Conservation (phyloP, 2,888 invertebrate species). For the Heliothis peltigera region DNA sequence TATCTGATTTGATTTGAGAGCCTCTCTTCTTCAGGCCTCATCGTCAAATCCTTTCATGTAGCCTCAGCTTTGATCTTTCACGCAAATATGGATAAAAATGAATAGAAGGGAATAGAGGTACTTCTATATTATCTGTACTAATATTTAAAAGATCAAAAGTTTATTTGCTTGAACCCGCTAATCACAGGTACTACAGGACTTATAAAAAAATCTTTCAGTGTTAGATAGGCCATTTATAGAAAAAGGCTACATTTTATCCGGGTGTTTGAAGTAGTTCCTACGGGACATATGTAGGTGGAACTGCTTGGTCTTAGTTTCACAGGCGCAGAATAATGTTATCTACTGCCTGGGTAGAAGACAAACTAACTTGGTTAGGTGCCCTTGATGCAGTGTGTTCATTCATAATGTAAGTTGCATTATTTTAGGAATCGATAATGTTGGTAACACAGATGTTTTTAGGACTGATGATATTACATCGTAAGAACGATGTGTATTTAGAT, state of each 20-base stretch:
- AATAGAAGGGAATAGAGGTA: too few relatives aligned
- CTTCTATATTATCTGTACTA: too few relatives aligned
- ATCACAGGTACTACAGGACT: too few relatives aligned
- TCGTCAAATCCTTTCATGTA: conserved; percentile 22
- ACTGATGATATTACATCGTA: background rate
- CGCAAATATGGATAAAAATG: background rate
- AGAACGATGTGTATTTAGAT: conserved; percentile 11
- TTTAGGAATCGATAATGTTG: background rate
- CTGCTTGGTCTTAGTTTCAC: too few relatives aligned
- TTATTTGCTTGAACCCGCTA: too few relatives aligned
- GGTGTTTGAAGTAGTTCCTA: too few relatives aligned
- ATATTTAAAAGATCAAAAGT: too few relatives aligned
- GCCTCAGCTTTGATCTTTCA: conserved; percentile 7
- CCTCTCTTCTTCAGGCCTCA: conserved; percentile 29
- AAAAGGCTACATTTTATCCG: too few relatives aligned
- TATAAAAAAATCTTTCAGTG: too few relatives aligned
- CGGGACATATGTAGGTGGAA: too few relatives aligned
- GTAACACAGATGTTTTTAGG: background rate
- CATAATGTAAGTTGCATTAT: background rate
- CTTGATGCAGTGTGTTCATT: background rate
- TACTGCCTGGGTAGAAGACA: background rate
- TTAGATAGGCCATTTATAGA: too few relatives aligned
- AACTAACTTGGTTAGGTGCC: background rate
- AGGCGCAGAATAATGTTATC: background rate
- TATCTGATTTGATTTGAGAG: conserved; percentile 56